phyloP scores from a whole-genome alignment of 2,888 invertebrate species.

The Achlya flavicornis region DNA sequence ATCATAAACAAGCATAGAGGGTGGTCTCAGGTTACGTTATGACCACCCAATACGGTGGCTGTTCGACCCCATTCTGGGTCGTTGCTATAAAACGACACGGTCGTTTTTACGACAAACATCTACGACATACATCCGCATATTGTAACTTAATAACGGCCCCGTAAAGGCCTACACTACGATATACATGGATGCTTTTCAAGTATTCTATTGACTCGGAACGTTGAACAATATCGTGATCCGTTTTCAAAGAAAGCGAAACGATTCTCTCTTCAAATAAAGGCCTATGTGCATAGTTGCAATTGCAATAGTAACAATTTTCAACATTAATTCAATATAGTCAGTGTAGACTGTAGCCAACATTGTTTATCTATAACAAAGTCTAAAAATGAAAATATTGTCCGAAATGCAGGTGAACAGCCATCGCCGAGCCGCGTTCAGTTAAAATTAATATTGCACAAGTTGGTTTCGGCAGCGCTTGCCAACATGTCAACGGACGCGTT shows the following conservation, averaged over 20 bases:
- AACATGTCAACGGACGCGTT: slow-evolving; percentile 6
- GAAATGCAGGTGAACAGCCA: not conserved
- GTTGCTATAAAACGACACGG: slow-evolving; percentile 65
- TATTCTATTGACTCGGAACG: slow-evolving; percentile 52
- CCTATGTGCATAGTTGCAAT: no score
- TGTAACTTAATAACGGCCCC: slow-evolving; percentile 54
- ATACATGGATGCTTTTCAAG: slow-evolving; percentile 61
- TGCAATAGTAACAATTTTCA: not conserved
- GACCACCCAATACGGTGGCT: slow-evolving; percentile 61
- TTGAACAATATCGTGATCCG: slow-evolving; percentile 27
- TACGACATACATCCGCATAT: slow-evolving; percentile 57
- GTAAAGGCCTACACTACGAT: slow-evolving; percentile 63
- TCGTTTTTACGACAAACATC: slow-evolving; percentile 68
- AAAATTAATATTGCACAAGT: slow-evolving; percentile 5
- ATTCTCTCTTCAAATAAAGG: not conserved
- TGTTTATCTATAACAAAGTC: not conserved
- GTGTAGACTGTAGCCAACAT: not conserved
- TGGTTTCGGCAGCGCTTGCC: slow-evolving; percentile 7
- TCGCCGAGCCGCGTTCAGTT: not conserved
- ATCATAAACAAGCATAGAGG: slow-evolving; percentile 60
- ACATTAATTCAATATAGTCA: not conserved
- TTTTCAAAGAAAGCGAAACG: slow-evolving; percentile 29
- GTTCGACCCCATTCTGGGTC: slow-evolving; percentile 51
- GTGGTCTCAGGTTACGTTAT: slow-evolving; percentile 65
- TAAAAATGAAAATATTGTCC: not conserved